Evolutionary conservation across 2,113 vertebrate genomes (phyloP), one percentile per base, ranked within the genome.

Genomic region (Oncorhynchus keta): DNA sequence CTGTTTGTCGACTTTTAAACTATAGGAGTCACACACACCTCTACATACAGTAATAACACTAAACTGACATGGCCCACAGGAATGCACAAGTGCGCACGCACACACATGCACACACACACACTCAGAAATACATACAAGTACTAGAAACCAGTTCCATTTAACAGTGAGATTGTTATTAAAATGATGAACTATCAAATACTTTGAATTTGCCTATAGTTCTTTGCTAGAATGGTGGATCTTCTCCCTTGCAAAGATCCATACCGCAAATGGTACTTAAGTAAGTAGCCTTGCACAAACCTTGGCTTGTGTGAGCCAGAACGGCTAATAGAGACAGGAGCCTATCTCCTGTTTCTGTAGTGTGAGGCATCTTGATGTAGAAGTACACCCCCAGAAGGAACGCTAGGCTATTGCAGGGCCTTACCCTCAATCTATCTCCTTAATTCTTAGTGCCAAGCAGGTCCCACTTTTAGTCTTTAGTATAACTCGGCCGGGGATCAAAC

Each of bases 1-100:
- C 72, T 24, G 57, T 39, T 57, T 20, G 30, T 48, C 39, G 39
- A 64, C 81, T 82, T 81, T 51, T 83, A 83, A 74, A 51, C 59
- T 14, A 51, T 68, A 70, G 18, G 61, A 57, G 51, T 28, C 81
- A 77, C 80, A 78, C 68, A 70, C 68, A n/a, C 16, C 13, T 9
- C 6, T n/a, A 18, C 30, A 57, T 57, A 57, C 35, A 39, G 35
- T 39, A 39, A 39, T 39, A 57, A 57, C 14, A 57, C 51, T 57
- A 16, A 57, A 13, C 1, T 57, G 51, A 57, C 51, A 12, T 14
- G 3, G 12, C 51, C 51, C 14, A 12, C 51, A 12, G 35, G 35
- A 35, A 35, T 6, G 35, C 35, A 35, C 5, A 35, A 35, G 35
- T 35, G 35, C 35, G 35, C 30, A 35, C 32, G 2, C 32, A 67